phyloP scores from a whole-genome alignment of 92 coral and sea anemone genomes.

The Parazoanthus darwini region DNA sequence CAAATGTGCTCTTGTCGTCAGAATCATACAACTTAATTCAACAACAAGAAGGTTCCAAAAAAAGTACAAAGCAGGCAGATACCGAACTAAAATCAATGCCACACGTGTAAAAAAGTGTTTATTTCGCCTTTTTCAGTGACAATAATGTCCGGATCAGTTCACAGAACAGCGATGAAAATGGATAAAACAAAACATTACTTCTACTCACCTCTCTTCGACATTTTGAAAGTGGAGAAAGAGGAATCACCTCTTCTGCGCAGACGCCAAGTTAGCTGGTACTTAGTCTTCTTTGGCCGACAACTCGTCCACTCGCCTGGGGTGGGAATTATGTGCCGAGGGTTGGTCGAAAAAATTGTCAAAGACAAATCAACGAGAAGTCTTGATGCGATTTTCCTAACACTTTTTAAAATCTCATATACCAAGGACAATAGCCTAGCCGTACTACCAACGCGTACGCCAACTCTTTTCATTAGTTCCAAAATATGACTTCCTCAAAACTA shows the following conservation, averaged over 20 bases:
- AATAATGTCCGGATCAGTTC: slow-evolving; percentile 2
- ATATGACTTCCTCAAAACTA: too few species aligned
- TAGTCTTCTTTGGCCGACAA: not conserved
- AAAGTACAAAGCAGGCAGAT: not conserved
- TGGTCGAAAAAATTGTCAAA: too few species aligned
- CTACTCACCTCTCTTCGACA: slow-evolving; percentile 99
- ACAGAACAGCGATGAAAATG: slow-evolving; percentile 60
- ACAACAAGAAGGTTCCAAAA: not conserved
- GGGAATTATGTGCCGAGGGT: too few species aligned
- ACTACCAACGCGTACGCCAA: too few species aligned
- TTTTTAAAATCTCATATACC: too few species aligned
- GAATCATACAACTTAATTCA: not conserved
- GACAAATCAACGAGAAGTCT: too few species aligned
- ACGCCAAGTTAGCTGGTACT: slow-evolving; percentile 53
- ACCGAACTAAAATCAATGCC: not conserved
- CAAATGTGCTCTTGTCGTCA: not conserved
- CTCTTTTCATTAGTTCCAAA: too few species aligned
- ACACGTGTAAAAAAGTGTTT: not conserved
- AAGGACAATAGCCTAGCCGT: too few species aligned
- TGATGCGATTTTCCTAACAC: too few species aligned
- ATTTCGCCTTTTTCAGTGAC: not conserved
- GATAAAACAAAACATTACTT: slow-evolving; percentile 50
- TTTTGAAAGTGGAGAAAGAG: slow-evolving; percentile 92
- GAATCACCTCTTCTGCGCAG: slow-evolving; percentile 53
- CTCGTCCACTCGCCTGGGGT: not conserved